Conservation (phyloP, 2,888 invertebrate species). For the Callosobruchus maculatus region DNA sequence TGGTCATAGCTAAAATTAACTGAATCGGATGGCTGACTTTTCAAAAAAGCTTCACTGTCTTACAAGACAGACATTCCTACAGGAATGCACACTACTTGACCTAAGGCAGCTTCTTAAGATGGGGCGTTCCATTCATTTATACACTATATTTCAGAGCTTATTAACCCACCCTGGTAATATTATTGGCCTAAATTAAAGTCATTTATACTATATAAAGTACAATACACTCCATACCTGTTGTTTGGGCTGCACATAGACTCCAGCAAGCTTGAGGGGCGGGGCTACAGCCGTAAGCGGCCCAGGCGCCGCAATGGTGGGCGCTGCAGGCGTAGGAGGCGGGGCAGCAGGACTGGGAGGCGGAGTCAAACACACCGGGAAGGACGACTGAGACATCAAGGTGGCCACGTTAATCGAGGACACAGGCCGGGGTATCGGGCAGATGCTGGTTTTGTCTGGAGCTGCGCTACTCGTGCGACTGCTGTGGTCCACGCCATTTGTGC, state of each 20-base stretch:
- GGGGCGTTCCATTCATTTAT: too few relatives aligned
- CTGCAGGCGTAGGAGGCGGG: constrained; percentile 1
- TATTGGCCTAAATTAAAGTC: too few relatives aligned
- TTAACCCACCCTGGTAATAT: too few relatives aligned
- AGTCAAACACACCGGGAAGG: constrained; percentile 39
- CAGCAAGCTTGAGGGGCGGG: constrained; percentile 18
- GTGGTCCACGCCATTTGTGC: neutral
- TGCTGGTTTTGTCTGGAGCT: constrained; percentile 35
- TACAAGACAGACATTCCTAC: too few relatives aligned
- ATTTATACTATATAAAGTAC: too few relatives aligned
- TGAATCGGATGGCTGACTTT: too few relatives aligned
- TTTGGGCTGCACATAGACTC: constrained; percentile 17
- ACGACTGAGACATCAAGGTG: constrained; percentile 39
- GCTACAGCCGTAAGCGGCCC: neutral
- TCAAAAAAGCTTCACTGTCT: too few relatives aligned
- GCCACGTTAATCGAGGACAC: constrained; percentile 45
- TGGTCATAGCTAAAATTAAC: too few relatives aligned
- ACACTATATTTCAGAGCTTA: too few relatives aligned
- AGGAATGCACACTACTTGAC: too few relatives aligned
- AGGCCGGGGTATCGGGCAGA: constrained; percentile 45
- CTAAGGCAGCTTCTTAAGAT: too few relatives aligned
- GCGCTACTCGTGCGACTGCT: neutral
- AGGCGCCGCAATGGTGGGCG: neutral
- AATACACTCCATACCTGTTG: constrained; percentile 10
- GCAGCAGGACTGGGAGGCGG: constrained; percentile 37